Evolutionary conservation across 37 sponge, comb jelly and placozoan species (phyloP).

Genomic region (Hormiphora californensis): DNA sequence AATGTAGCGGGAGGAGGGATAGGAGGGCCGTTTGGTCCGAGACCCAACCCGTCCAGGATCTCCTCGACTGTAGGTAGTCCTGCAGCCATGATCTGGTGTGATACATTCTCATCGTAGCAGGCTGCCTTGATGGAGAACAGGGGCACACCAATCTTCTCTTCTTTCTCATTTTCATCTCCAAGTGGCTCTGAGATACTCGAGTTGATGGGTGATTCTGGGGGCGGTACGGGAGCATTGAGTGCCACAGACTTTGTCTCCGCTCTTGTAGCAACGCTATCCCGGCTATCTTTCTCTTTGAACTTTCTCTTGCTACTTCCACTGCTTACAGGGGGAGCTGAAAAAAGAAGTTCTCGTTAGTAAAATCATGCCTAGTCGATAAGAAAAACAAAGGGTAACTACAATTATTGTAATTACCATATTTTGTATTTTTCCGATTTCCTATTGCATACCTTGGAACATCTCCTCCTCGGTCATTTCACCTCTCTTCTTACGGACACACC

Average conservation of each 20-base stretch:
- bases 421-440: background rate
- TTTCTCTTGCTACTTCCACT: constrained; percentile 52
- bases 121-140: constrained; percentile 57
- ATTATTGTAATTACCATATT: background rate
- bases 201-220: background rate
- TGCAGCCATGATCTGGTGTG: constrained; percentile 44
- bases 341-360: background rate
- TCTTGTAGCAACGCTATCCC: constrained; percentile 48
- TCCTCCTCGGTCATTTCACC: constrained; percentile 49
- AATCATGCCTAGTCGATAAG: background rate
- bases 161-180: constrained; percentile 60
- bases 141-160: constrained; percentile 79
- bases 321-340: constrained; percentile 41
- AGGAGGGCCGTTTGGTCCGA: constrained; percentile 78
- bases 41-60: constrained; percentile 74
- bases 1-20: constrained; percentile 69
- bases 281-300: constrained; percentile 49
- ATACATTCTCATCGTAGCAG: constrained; percentile 38
- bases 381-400: background rate
- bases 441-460: background rate
- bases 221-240: constrained; percentile 32
- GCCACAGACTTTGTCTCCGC: constrained; percentile 28
- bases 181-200: background rate
- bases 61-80: constrained; percentile 69
- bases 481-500: constrained; percentile 40